Evolutionary conservation across 2,113 vertebrate genomes (phyloP).

Genomic region (Aldabrachelys gigantea): DNA sequence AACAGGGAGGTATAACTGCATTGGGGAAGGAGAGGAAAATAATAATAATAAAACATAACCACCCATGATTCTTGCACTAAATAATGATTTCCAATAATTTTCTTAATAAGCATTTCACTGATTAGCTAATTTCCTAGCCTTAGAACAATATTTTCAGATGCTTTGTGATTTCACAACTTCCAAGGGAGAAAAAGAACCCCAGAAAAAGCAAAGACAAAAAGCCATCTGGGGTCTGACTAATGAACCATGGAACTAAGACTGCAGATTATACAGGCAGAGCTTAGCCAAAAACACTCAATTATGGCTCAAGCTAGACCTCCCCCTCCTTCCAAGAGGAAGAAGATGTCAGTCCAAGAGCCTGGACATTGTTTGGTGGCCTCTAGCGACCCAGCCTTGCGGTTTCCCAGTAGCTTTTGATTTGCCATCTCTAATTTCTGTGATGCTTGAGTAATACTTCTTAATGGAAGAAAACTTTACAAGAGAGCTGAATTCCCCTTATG

Average conservation of each 20-base stretch:
- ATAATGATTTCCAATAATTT: background rate
- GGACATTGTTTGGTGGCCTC: background rate
- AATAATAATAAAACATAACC: background rate
- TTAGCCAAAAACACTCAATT: background rate
- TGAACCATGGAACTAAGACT: background rate
- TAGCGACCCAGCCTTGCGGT: background rate
- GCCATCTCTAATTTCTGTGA: background rate
- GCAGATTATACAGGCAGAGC: background rate
- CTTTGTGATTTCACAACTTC: background rate
- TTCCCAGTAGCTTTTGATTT: background rate
- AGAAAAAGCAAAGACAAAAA: background rate
- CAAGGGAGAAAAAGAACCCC: background rate
- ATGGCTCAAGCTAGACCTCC: background rate
- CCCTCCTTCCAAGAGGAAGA: background rate
- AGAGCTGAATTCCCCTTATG: background rate
- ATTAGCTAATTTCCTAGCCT: constrained; percentile 8
- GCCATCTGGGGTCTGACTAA: background rate
- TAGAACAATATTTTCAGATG: background rate
- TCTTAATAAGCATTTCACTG: background rate
- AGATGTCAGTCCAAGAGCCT: background rate
- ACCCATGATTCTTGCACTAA: background rate
- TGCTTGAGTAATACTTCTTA: background rate
- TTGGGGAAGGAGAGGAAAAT: background rate
- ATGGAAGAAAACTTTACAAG: background rate
- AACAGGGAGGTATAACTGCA: background rate